Evolutionary conservation across 2,888 invertebrate species (phyloP).

Genomic region (Nasonovia ribisnigri): DNA sequence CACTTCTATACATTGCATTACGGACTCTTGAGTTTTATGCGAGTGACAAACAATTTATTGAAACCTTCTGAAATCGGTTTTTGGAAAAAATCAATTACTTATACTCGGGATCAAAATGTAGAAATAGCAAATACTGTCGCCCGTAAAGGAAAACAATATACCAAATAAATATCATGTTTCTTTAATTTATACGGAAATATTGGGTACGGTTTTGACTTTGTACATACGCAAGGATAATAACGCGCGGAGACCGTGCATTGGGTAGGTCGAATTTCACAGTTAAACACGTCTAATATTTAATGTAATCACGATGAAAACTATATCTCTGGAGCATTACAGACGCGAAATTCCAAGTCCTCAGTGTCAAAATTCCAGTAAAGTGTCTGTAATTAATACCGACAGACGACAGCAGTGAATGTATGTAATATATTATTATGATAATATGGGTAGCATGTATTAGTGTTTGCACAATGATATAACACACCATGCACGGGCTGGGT

Average conservation of each 20-base stretch:
- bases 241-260: not conserved
- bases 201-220: not conserved
- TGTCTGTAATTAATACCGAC: conserved; percentile 10
- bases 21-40: not conserved
- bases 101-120: not conserved
- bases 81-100: conserved; percentile 7
- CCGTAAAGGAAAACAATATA: not conserved
- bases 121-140: not conserved
- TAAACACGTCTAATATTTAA: not conserved
- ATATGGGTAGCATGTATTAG: not conserved
- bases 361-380: not conserved
- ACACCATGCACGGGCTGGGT: not conserved
- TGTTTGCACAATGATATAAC: not conserved
- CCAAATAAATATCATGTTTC: not conserved
- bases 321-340: conserved; percentile 1
- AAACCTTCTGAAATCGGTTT: not conserved
- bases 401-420: not conserved
- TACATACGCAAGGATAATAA: not conserved
- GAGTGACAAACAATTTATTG: not conserved
- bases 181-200: not conserved
- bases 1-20: not conserved
- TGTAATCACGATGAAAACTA: not conserved
- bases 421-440: not conserved
- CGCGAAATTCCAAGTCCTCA: not conserved
- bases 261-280: not conserved